A percentile compares a stretch with the other conserved stretches of the same genome.
Evolutionary conservation across 2,797 vertebrate genomes (phyloP).

Genomic region (Sorex maritimensis): DNA sequence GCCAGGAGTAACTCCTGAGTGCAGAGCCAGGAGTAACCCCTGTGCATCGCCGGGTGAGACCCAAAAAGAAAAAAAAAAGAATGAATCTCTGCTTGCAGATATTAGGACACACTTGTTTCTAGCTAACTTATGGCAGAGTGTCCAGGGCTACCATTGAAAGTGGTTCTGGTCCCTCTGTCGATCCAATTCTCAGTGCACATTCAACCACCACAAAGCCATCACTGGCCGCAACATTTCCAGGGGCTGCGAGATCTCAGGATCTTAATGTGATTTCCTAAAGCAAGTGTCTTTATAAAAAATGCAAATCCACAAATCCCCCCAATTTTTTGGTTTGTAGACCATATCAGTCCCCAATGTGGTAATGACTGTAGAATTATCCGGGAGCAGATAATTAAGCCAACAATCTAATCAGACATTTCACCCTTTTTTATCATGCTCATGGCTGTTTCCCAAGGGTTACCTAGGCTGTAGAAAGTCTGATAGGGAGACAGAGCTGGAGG

Average conservation of each 20-base stretch:
- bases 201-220: background rate
- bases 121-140: no score
- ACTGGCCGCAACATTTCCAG: background rate
- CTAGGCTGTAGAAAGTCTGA: background rate
- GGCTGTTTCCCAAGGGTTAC: background rate
- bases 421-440: background rate
- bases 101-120: background rate
- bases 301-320: background rate
- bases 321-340: background rate
- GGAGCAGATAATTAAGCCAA: background rate
- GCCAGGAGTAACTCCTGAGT: no score
- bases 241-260: background rate
- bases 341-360: background rate
- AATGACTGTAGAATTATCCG: background rate
- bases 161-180: no score
- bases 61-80: no score
- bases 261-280: slow-evolving; percentile 30
- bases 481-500: background rate
- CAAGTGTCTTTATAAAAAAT: background rate
- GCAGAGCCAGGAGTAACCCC: no score
- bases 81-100: slow-evolving; percentile 11
- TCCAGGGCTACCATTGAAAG: no score
- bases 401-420: background rate
- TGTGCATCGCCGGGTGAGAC: no score
- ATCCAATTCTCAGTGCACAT: no score